phyloP scores from a whole-genome alignment of 2,113 vertebrate genomes.

The Pluvialis apricaria region DNA sequence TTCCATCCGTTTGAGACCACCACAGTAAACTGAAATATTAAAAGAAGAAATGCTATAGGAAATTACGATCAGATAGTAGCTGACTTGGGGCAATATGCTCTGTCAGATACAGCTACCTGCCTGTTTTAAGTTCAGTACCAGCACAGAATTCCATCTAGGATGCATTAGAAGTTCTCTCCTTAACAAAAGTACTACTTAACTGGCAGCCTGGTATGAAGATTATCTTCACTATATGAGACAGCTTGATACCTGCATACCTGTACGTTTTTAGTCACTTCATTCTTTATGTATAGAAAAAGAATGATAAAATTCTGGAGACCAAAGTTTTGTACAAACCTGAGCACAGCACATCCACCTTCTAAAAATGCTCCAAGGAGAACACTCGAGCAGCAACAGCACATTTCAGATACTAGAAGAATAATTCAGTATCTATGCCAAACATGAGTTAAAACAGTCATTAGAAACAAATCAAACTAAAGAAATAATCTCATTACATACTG shows the following conservation, averaged over 20 bases:
- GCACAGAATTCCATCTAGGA: neutral
- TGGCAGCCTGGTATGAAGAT: neutral
- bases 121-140: neutral
- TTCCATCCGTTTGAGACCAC: neutral
- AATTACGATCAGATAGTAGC: neutral
- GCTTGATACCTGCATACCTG: neutral
- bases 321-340: neutral
- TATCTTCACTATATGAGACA: neutral
- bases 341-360: neutral
- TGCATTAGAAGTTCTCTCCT: neutral
- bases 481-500: neutral
- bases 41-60: neutral
- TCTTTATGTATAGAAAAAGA: neutral
- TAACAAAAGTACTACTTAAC: neutral
- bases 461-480: neutral
- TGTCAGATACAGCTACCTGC: neutral
- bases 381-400: neutral
- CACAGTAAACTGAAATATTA: neutral
- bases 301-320: accelerated
- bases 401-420: neutral
- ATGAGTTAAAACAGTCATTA: neutral
- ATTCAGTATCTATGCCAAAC: neutral
- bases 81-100: neutral
- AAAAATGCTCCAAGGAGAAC: neutral
- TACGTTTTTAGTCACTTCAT: neutral